Percentiles rank a stretch among this genome's conserved stretches.
Evolutionary conservation across 2,888 invertebrate genomes (phyloP).

Genomic region (Calephelis perditalis): DNA sequence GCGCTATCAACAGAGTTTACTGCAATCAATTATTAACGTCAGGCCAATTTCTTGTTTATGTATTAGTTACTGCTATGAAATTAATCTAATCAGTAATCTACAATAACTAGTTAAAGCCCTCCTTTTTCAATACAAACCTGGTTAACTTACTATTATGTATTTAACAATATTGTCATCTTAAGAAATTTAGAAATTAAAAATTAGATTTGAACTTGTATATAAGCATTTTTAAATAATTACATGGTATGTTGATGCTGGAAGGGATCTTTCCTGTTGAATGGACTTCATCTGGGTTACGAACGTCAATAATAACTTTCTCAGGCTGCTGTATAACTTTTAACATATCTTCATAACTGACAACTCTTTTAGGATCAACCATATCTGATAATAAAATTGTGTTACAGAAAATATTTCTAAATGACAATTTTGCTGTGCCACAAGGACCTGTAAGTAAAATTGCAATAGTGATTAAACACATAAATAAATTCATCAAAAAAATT

Average conservation of each 20-base stretch:
- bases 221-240: constrained; percentile 53
- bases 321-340: constrained; percentile 75
- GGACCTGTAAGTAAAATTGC: constrained; percentile 3
- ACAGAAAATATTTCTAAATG: background rate
- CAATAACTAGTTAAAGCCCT: too few relatives aligned
- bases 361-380: constrained; percentile 45
- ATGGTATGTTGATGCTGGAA: constrained; percentile 86
- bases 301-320: constrained; percentile 85
- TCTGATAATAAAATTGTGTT: background rate
- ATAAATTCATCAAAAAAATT: background rate
- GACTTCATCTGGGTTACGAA: constrained; percentile 80
- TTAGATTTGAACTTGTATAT: too few relatives aligned
- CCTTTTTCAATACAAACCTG: too few relatives aligned
- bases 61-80: too few relatives aligned
- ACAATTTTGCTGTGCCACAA: background rate
- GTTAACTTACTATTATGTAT: too few relatives aligned
- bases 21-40: constrained; percentile 34
- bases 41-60: too few relatives aligned
- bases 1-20: constrained; percentile 51
- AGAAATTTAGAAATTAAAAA: background rate
- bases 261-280: constrained; percentile 83
- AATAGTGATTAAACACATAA: background rate
- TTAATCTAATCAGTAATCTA: too few relatives aligned
- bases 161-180: too few relatives aligned
- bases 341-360: constrained; percentile 63